A percentile compares a stretch with the other conserved stretches of the same genome.
Conservation (phyloP, 2,113 vertebrate genomes). For the Lucifuga dentata region DNA sequence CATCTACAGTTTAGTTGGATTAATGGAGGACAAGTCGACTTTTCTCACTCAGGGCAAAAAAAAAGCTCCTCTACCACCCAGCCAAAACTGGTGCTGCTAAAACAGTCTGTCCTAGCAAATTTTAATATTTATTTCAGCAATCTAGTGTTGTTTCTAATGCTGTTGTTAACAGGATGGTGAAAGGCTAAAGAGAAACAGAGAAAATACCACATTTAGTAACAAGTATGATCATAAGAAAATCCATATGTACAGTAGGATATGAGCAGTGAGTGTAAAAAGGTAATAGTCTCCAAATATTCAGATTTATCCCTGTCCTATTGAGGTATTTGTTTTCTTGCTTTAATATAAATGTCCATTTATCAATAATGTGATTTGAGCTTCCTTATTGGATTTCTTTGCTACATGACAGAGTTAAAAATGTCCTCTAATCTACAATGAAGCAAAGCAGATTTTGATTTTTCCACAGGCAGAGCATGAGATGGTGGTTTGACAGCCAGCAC, state of each 20-base stretch:
- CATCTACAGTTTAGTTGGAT: constrained; percentile 5
- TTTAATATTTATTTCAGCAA: not conserved
- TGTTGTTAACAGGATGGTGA: not conserved
- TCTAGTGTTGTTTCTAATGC: constrained; percentile 2
- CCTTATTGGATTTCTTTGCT: not conserved
- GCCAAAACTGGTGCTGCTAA: not conserved
- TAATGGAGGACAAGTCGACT: too few species aligned
- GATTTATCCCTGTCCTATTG: too few species aligned
- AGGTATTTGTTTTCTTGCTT: constrained; percentile 11
- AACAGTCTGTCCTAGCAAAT: too few species aligned
- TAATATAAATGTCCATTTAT: constrained; percentile 24
- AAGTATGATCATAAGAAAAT: not conserved
- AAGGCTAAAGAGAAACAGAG: constrained; percentile 10
- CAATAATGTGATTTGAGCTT: not conserved
- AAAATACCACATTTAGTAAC: too few species aligned
- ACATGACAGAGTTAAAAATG: constrained; percentile 8
- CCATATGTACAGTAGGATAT: not conserved
- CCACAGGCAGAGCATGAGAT: not conserved
- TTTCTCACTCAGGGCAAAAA: not conserved
- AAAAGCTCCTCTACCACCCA: not conserved
- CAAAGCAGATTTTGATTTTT: constrained; percentile 8
- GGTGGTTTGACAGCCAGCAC: constrained; percentile 37
- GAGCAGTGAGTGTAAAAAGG: too few species aligned
- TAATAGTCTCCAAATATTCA: too few species aligned
- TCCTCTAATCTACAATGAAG: constrained; percentile 5